phyloP scores from a whole-genome alignment of 2,797 vertebrate genomes.

The Muscicapa striata region DNA sequence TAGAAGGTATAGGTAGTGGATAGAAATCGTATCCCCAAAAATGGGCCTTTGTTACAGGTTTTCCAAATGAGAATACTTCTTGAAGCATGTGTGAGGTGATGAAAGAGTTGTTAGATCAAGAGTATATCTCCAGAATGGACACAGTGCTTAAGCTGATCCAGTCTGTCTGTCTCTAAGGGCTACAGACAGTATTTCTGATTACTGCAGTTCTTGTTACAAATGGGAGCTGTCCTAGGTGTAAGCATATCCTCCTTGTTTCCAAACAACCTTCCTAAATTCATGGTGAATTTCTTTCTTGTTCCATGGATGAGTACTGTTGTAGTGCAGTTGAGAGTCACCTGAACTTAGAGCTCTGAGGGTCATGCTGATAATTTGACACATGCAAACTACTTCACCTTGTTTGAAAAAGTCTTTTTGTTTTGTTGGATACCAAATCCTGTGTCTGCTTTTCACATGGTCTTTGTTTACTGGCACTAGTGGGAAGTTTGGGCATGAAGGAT shows the following conservation, averaged over 20 bases:
- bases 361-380: not conserved
- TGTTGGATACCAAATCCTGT: accelerated
- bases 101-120: not conserved
- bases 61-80: not conserved
- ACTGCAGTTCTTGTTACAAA: not conserved
- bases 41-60: not conserved
- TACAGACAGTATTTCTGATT: not conserved
- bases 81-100: not conserved
- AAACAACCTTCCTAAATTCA: not conserved
- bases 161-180: not conserved
- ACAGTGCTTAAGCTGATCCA: not conserved
- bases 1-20: not conserved
- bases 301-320: accelerated
- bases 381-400: not conserved
- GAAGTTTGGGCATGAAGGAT: not conserved
- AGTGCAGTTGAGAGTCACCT: not conserved
- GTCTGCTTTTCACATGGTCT: not conserved
- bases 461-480: not conserved
- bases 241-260: not conserved
- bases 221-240: not conserved
- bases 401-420: not conserved
- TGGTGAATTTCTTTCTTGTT: not conserved
- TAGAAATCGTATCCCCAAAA: not conserved
- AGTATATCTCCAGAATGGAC: not conserved
- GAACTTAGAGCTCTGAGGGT: not conserved